These are phyloP conservation scores for Machimus atricapillus DNA, from an alignment of 2,888 invertebrate species.

Conservation along the genomic window DNA sequence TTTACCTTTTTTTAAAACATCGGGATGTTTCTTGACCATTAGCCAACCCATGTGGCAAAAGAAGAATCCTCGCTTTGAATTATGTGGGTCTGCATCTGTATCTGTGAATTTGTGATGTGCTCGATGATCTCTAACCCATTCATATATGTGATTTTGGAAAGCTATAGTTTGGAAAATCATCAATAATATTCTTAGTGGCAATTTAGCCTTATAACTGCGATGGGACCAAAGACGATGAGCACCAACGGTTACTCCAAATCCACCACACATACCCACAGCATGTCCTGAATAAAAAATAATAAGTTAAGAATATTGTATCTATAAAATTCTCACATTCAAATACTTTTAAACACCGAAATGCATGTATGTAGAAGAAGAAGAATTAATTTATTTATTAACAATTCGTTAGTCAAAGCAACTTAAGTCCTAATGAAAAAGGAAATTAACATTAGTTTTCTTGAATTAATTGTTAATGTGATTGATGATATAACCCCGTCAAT, in stretches of 20 bases:
- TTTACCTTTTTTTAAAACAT: slow-evolving; percentile 84
- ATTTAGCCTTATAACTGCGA: slow-evolving; percentile 87
- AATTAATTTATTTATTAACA: too few relatives aligned
- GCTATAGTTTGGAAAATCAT: slow-evolving; percentile 84
- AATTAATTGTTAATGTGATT: too few relatives aligned
- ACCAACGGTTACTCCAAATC: slow-evolving; percentile 89
- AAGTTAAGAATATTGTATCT: neutral
- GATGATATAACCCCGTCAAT: too few relatives aligned
- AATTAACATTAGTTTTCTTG: too few relatives aligned
- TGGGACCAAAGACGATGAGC: slow-evolving; percentile 96
- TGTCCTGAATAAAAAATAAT: slow-evolving; percentile 9
- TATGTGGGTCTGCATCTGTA: slow-evolving; percentile 91
- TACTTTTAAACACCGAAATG: neutral
- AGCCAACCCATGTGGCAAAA: slow-evolving; percentile 97
- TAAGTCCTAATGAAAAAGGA: too few relatives aligned
- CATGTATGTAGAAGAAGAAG: too few relatives aligned
- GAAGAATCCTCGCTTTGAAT: slow-evolving; percentile 88
- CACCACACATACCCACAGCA: slow-evolving; percentile 39
- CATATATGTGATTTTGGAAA: slow-evolving; percentile 88
- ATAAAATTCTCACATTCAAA: neutral
- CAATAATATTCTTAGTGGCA: slow-evolving; percentile 81
- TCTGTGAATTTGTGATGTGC: slow-evolving; percentile 92
- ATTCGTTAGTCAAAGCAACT: too few relatives aligned
- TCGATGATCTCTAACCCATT: slow-evolving; percentile 83
- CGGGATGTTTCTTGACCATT: slow-evolving; percentile 85